Evolutionary conservation across 2,888 invertebrate genomes (phyloP).

Genomic region (Andrena fulva): DNA sequence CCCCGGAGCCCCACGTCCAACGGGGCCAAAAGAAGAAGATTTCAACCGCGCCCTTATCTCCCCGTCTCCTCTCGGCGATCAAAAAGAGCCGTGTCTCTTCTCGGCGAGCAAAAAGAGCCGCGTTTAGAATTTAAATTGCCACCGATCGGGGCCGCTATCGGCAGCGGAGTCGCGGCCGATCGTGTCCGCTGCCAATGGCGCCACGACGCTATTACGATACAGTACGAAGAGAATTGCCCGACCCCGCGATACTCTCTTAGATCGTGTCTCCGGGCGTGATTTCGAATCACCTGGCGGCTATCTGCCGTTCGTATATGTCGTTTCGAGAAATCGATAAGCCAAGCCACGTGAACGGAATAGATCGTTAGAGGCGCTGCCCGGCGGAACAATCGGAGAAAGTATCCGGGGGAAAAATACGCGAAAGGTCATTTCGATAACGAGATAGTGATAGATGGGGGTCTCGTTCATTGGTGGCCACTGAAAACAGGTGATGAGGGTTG

Average conservation of each 20-base stretch:
- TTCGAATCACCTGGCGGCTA: conserved; percentile 40
- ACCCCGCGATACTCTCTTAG: conserved; percentile 13
- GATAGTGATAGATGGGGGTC: conserved; percentile 36
- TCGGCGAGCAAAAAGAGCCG: conserved; percentile 9
- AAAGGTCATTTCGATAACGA: conserved; percentile 57
- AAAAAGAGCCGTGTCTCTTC: conserved; percentile 8
- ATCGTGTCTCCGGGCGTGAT: conserved; percentile 43
- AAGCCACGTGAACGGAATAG: conserved; percentile 64
- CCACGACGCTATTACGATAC: conserved; percentile 45
- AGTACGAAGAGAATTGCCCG: conserved; percentile 37
- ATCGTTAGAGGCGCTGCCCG: conserved; percentile 38
- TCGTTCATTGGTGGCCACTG: not conserved
- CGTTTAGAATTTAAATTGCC: conserved; percentile 52
- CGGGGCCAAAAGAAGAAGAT: conserved; percentile 19
- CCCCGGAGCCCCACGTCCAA: no score
- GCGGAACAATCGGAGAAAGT: conserved; percentile 72
- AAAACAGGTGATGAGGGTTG: not conserved
- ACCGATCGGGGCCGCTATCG: conserved; percentile 37
- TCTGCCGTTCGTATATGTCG: conserved; percentile 26
- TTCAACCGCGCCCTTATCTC: conserved; percentile 34
- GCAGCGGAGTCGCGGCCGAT: conserved; percentile 18
- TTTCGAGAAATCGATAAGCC: conserved; percentile 62
- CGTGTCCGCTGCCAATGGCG: conserved; percentile 64
- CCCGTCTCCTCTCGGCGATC: not conserved
- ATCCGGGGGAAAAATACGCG: conserved; percentile 61